phyloP scores from a whole-genome alignment of 2,888 invertebrate species.

The Uloborus plumipes region DNA sequence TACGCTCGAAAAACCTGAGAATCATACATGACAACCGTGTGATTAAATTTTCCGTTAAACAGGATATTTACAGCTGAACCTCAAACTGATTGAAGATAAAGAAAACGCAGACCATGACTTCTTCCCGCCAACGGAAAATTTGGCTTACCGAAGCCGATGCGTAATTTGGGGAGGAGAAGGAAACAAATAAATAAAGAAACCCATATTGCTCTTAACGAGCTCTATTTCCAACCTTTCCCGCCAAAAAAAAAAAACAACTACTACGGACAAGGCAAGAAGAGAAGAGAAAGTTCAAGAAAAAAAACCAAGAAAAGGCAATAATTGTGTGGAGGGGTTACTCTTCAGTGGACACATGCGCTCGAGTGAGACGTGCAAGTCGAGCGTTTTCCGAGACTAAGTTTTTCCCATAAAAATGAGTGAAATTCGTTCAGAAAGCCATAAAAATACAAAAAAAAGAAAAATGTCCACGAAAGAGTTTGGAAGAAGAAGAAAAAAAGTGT shows the following conservation, averaged over 20 bases:
- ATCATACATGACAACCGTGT: too few species aligned
- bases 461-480: background rate
- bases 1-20: too few species aligned
- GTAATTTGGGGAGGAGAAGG: background rate
- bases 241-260: slow-evolving; percentile 28
- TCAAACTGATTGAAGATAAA: too few species aligned
- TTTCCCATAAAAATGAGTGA: slow-evolving; percentile 43
- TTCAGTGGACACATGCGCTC: slow-evolving; percentile 34
- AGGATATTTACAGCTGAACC: too few species aligned
- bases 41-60: too few species aligned
- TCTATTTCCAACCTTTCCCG: slow-evolving; percentile 23
- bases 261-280: background rate
- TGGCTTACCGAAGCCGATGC: background rate
- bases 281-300: background rate
- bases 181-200: too few species aligned
- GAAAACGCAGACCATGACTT: background rate
- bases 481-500: slow-evolving; percentile 11
- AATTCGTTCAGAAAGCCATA: slow-evolving; percentile 20
- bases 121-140: background rate
- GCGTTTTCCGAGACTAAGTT: slow-evolving; percentile 31
- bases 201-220: slow-evolving; percentile 1
- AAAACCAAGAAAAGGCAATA: slow-evolving; percentile 31
- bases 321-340: slow-evolving; percentile 42
- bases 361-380: slow-evolving; percentile 40
- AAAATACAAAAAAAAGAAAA: slow-evolving; percentile 7